Evolutionary conservation across 2,888 invertebrate genomes (phyloP).

Genomic region (Nephrocerus scutellatus): DNA sequence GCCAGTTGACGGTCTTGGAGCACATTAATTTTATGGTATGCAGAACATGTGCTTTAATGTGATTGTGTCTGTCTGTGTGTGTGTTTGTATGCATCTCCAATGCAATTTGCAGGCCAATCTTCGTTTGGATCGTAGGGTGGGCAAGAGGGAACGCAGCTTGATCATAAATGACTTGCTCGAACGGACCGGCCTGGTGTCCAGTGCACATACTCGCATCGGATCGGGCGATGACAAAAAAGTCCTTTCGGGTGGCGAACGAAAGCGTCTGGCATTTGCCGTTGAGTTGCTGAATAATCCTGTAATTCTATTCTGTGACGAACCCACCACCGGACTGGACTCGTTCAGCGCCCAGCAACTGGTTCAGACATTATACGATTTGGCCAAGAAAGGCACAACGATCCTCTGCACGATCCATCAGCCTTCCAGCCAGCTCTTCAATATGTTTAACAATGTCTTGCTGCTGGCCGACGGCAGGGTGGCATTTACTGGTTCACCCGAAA

Average conservation of each 20-base stretch:
- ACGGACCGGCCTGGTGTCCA: conserved; percentile 64
- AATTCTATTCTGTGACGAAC: conserved; percentile 91
- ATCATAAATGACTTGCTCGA: conserved; percentile 65
- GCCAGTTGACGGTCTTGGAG: conserved; percentile 76
- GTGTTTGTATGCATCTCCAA: too few relatives aligned
- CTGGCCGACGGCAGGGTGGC: conserved; percentile 84
- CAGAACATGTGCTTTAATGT: background rate
- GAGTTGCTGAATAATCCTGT: conserved; percentile 85
- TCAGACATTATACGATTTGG: conserved; percentile 60
- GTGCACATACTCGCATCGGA: conserved; percentile 72
- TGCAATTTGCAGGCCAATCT: conserved; percentile 67
- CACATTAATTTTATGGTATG: conserved; percentile 77
- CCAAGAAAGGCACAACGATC: conserved; percentile 73
- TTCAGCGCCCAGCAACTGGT: conserved; percentile 85
- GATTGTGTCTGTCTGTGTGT: background rate
- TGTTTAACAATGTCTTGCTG: conserved; percentile 73
- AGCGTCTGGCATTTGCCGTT: conserved; percentile 85
- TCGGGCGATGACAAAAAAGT: conserved; percentile 66
- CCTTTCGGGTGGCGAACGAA: conserved; percentile 89
- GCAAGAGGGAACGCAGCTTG: conserved; percentile 54
- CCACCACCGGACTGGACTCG: conserved; percentile 89
- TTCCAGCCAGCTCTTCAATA: conserved; percentile 75
- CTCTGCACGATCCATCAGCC: conserved; percentile 94
- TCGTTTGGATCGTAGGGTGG: conserved; percentile 66
- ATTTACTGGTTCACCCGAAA: conserved; percentile 65